Evolutionary conservation across 1,140 invertebrate species (phyloP), one percentile per base, ranked within the genome.

Genomic region (Dreissena polymorpha): DNA sequence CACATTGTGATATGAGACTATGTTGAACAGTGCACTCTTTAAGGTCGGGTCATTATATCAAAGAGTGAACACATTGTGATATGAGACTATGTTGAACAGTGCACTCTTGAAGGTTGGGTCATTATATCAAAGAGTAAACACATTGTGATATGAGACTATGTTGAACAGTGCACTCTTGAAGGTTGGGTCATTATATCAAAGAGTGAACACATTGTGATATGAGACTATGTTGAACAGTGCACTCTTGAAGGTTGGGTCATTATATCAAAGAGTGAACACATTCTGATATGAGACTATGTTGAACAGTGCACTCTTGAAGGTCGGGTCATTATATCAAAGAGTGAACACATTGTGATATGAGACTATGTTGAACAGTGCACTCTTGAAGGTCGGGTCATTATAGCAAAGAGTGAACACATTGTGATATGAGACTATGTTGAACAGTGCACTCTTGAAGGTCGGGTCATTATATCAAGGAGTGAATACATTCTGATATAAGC

Each of bases 81-180:
- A n/a, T n/a, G n/a, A n/a, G 0, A 98, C 98, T 73, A 99, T 93
- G 94, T 99, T 99, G 92, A 99, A 99, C 0, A 99, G 94, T 0
- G 98, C 98, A 84, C 97, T 98, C 67, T 97, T 94, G 92, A 98
- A 98, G 84, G 93, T 91, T 27, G 90, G 88, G 71, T 94, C 92
- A 60, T 91, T 74, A 85, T 65, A 90, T 88, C 50, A 74, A 23
- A 82, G 82, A 65, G 16, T 25, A 6, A 10, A 68, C 14, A 18
- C 18, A 12, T 21, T 10, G 27, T 65, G n/a, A n/a, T n/a, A n/a
- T n/a, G n/a, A n/a, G 0, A 98, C 98, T 73, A 99, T 93, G 94
- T 99, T 99, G 92, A 99, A 99, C 0, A 99, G 94, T 0, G 98
- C 98, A 84, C 97, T 98, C 67, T 97, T 94, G 92, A 98, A 98